A percentile compares a stretch with the other conserved stretches of the same genome.
Evolutionary conservation across 2,797 vertebrate species (phyloP).

Genomic region (Ctenopoma multispine): DNA sequence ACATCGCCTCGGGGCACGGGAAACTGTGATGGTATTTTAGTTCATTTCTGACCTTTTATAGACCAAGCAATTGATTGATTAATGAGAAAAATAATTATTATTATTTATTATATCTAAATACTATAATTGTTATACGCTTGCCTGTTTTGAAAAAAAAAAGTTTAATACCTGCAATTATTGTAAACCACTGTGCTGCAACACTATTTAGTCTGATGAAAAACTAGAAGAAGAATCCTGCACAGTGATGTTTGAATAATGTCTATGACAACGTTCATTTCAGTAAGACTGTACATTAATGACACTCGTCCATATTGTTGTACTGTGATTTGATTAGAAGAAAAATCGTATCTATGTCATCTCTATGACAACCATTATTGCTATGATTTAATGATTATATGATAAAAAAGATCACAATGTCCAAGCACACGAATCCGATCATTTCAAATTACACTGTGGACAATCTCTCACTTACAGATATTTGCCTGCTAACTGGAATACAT

Average conservation of each 20-base stretch:
- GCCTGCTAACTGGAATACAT: neutral
- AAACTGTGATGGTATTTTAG: neutral
- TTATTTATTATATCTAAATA: neutral
- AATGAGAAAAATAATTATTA: neutral
- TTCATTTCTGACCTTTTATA: neutral
- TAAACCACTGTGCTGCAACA: neutral
- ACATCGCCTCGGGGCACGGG: neutral
- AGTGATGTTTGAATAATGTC: neutral
- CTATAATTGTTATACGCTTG: neutral
- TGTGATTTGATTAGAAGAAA: no score
- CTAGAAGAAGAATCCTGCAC: neutral
- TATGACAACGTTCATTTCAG: neutral
- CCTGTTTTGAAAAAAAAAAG: neutral
- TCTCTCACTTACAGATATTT: neutral
- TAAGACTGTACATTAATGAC: no score
- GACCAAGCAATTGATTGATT: conserved; percentile 12
- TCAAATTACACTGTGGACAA: conserved; percentile 16
- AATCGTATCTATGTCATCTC: no score
- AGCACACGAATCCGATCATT: conserved; percentile 20
- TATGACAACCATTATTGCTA: conserved; percentile 13
- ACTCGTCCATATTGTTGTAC: no score
- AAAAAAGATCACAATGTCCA: conserved; percentile 18
- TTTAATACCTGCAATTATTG: conserved; percentile 26
- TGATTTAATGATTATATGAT: neutral
- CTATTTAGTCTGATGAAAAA: neutral